Percentiles rank a stretch among this genome's conserved stretches.
phyloP scores from a whole-genome alignment of 2,797 vertebrate genomes.

The Sardinella longiceps region DNA sequence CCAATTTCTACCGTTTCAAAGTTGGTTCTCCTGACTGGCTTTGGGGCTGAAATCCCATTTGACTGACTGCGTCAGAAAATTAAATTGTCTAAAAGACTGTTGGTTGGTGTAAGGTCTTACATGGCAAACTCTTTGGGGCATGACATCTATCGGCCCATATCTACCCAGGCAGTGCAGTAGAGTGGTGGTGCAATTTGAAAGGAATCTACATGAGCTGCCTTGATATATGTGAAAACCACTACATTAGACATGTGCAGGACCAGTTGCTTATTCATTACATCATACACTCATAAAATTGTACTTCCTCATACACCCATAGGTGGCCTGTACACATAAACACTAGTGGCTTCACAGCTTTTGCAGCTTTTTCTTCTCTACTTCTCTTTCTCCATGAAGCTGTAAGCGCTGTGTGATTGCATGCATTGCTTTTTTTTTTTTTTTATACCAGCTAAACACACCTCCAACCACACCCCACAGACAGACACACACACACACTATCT shows the following conservation, averaged over 20 bases:
- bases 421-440: no score
- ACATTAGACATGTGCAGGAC: not conserved
- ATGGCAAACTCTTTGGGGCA: not conserved
- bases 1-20: no score
- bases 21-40: not conserved
- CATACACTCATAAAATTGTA: not conserved
- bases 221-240: not conserved
- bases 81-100: not conserved
- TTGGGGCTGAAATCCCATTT: not conserved
- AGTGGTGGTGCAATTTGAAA: not conserved
- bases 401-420: no score
- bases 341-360: no score
- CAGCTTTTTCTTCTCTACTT: no score
- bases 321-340: not conserved
- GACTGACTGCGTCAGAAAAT: not conserved
- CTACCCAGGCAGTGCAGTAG: not conserved
- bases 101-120: not conserved
- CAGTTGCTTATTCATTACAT: not conserved
- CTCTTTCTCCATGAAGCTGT: no score
- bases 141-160: not conserved
- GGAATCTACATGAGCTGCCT: not conserved
- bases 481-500: constrained; percentile 1
- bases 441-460: no score
- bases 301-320: not conserved
- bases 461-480: not conserved